Conservation (phyloP, 92 coral and sea anemone genomes). For the Meandrina meandrites region DNA sequence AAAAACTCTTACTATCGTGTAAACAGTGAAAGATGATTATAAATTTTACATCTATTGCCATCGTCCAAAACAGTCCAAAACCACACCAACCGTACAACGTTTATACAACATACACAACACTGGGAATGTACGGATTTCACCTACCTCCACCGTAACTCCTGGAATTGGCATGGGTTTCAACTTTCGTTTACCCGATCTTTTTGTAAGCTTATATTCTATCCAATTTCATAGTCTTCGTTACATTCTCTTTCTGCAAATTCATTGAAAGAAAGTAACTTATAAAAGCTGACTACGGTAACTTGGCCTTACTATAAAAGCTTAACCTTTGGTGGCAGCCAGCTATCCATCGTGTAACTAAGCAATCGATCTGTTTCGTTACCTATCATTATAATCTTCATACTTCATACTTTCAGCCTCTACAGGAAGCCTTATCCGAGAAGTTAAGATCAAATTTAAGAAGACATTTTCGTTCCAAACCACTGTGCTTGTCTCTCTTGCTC, state of each 20-base stretch:
- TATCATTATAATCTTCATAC: not conserved
- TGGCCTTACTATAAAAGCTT: no score
- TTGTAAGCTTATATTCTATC: not conserved
- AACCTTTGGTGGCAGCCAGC: not conserved
- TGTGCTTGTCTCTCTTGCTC: no score
- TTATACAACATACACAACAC: not conserved
- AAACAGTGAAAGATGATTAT: not conserved
- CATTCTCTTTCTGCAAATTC: not conserved
- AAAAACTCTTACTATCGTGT: not conserved
- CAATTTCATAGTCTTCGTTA: not conserved
- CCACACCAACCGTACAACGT: not conserved
- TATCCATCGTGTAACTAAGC: not conserved
- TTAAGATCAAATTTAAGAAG: not conserved
- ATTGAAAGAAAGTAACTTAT: not conserved
- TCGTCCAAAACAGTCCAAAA: no score
- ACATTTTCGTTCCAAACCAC: not conserved
- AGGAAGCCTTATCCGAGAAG: not conserved
- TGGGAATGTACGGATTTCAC: no score
- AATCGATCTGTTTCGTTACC: not conserved
- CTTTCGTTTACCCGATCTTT: not conserved
- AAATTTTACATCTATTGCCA: not conserved
- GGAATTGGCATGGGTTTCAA: conserved; percentile 47
- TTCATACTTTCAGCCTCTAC: not conserved
- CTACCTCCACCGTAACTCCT: conserved; percentile 51
- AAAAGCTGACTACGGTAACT: no score